These are phyloP conservation scores for Eospalax fontanierii DNA, from an alignment of 2,797 vertebrate genomes.

Conservation along the genomic window DNA sequence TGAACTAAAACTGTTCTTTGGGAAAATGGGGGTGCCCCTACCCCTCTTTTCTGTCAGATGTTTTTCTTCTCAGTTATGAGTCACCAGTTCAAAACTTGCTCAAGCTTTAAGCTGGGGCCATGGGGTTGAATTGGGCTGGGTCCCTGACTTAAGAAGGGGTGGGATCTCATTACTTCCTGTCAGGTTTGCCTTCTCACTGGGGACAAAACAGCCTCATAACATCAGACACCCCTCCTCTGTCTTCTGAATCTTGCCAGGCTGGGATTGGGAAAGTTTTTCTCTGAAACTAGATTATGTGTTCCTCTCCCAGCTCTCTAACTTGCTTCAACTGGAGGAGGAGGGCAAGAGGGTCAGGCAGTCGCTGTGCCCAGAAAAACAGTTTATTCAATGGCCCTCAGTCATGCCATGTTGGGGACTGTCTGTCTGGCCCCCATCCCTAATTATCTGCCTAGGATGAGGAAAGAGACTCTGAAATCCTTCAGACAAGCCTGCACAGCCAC, in stretches of 20 bases:
- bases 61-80: conserved; percentile 75
- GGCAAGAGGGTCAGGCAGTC: conserved; percentile 55
- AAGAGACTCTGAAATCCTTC: conserved; percentile 5
- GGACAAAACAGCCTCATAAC: neutral
- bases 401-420: conserved; percentile 40
- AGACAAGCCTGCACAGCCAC: neutral
- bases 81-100: conserved; percentile 80
- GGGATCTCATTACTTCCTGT: conserved; percentile 37
- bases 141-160: conserved; percentile 67
- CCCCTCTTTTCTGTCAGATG: conserved; percentile 32
- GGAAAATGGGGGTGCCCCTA: neutral
- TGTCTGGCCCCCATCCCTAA: neutral
- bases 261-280: conserved; percentile 81
- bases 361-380: conserved; percentile 54
- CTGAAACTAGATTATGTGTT: conserved; percentile 74
- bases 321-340: conserved; percentile 6
- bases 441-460: conserved; percentile 53
- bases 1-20: conserved; percentile 31
- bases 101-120: conserved; percentile 69
- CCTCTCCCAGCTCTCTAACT: neutral
- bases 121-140: conserved; percentile 58
- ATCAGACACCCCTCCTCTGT: conserved; percentile 58
- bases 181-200: conserved; percentile 36
- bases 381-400: conserved; percentile 41
- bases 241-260: conserved; percentile 71